phyloP scores from a whole-genome alignment of 2,888 invertebrate species.

The Andrena dorsata region DNA sequence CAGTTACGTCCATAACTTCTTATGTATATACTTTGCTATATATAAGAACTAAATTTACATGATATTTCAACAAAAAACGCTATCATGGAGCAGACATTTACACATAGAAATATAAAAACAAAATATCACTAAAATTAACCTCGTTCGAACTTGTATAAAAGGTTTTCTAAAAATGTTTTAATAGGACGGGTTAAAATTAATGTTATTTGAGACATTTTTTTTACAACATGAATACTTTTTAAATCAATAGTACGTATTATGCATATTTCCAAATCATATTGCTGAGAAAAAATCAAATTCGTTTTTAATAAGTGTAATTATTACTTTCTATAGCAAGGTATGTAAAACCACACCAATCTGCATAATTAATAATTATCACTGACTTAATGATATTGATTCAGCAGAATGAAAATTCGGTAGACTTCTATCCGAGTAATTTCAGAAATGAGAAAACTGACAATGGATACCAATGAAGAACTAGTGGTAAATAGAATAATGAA shows the following conservation, averaged over 20 bases:
- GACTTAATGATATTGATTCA: constrained; percentile 64
- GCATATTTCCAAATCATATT: constrained; percentile 55
- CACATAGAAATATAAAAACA: constrained; percentile 83
- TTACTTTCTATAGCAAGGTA: constrained; percentile 71
- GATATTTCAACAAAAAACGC: constrained; percentile 83
- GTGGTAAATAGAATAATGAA: constrained; percentile 77
- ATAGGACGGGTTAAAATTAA: constrained; percentile 78
- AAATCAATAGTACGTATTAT: constrained; percentile 57
- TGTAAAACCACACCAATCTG: constrained; percentile 79
- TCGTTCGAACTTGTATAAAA: constrained; percentile 80
- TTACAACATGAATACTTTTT: constrained; percentile 56
- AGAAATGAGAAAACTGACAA: constrained; percentile 69
- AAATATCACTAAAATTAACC: constrained; percentile 80
- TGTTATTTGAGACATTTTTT: constrained; percentile 55
- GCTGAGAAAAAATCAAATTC: constrained; percentile 48
- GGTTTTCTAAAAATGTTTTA: constrained; percentile 72
- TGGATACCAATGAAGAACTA: constrained; percentile 75
- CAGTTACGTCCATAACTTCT: constrained; percentile 75
- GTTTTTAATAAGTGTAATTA: constrained; percentile 62
- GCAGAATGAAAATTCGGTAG: constrained; percentile 61
- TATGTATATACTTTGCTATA: constrained; percentile 71
- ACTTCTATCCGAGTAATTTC: constrained; percentile 57
- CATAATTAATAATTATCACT: constrained; percentile 61
- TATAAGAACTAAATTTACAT: constrained; percentile 83
- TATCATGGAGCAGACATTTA: constrained; percentile 83